These are phyloP conservation scores for Pelecanoides urinatrix DNA, from an alignment of 2,113 vertebrate genomes.

Conservation along the genomic window DNA sequence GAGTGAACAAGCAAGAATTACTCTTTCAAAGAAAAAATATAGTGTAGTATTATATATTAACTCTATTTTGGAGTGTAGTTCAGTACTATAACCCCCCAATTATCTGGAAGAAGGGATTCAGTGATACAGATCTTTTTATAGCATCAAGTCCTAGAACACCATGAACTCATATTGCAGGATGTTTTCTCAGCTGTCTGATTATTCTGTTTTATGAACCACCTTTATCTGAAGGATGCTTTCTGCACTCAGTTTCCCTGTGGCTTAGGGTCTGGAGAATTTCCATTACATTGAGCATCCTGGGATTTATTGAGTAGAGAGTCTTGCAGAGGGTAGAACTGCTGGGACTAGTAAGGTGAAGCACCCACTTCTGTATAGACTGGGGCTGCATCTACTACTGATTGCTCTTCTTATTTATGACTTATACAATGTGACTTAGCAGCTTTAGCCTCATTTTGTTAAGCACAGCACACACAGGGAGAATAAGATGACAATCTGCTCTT, in stretches of 20 bases:
- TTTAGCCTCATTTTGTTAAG: background rate
- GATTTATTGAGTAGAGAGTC: background rate
- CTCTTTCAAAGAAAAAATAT: background rate
- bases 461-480: background rate
- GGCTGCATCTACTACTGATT: background rate
- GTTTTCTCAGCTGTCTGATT: constrained; percentile 12
- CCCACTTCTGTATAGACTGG: background rate
- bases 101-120: background rate
- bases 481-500: background rate
- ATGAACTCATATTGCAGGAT: background rate
- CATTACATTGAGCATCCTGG: background rate
- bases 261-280: background rate
- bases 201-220: background rate
- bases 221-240: background rate
- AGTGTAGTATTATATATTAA: background rate
- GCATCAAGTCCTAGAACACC: background rate
- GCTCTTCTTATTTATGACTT: background rate
- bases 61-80: background rate
- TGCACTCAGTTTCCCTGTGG: background rate
- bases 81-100: background rate
- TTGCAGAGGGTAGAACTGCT: background rate
- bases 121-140: background rate
- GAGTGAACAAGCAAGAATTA: background rate
- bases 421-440: background rate
- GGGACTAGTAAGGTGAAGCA: background rate